Percentiles rank a stretch among this genome's conserved stretches.
Conservation (phyloP, 2,888 invertebrate genomes). For the Eupithecia insigniata region DNA sequence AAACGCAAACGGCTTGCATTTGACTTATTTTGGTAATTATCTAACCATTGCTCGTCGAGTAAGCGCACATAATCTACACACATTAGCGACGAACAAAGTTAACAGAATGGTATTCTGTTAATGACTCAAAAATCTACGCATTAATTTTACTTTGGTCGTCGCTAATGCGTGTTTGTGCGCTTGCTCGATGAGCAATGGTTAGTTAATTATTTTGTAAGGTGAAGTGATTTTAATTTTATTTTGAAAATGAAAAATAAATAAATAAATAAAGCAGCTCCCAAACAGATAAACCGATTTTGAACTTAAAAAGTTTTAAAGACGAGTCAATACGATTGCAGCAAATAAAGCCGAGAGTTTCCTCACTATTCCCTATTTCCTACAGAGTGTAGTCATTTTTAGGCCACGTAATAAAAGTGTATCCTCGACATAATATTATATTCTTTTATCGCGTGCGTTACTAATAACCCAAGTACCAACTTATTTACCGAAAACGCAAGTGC, state of each 20-base stretch:
- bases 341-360: background rate
- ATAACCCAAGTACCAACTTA: background rate
- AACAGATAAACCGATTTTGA: background rate
- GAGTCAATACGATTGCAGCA: background rate
- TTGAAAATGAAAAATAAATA: no score
- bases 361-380: background rate
- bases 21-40: no score
- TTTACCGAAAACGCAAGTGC: background rate
- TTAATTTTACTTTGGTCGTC: background rate
- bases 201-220: no score
- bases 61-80: no score
- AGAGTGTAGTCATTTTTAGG: background rate
- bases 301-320: background rate
- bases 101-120: no score
- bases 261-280: no score
- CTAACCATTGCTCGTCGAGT: no score
- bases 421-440: background rate
- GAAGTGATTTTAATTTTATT: no score
- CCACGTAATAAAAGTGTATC: background rate
- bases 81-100: no score
- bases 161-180: background rate
- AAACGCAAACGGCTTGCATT: no score
- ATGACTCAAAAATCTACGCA: background rate
- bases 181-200: background rate
- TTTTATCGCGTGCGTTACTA: background rate